Percentiles rank a stretch among this genome's conserved stretches.
These are phyloP conservation scores for Hirtodrosophila confusa DNA, from an alignment of 2,888 invertebrate species.

Conservation along the genomic window DNA sequence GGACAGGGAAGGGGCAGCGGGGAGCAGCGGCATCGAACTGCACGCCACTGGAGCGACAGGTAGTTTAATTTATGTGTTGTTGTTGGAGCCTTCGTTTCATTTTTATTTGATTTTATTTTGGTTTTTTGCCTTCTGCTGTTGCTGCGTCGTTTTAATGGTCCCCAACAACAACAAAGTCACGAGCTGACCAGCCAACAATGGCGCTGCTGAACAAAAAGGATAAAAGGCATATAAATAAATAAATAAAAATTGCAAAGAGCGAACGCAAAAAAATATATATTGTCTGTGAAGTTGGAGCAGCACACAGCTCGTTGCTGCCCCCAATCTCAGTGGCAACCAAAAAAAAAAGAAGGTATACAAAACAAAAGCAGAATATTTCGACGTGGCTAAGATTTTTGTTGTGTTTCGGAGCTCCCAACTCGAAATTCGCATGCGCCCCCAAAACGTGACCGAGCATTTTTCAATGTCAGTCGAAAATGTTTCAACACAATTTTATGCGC, in stretches of 20 bases:
- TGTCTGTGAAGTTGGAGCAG: constrained; percentile 66
- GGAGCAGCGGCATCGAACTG: constrained; percentile 4
- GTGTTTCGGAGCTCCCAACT: background rate
- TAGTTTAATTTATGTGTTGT: constrained; percentile 81
- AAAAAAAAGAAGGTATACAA: constrained; percentile 30
- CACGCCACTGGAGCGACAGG: constrained; percentile 75
- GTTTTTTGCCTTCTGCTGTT: constrained; percentile 55
- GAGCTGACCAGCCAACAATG: constrained; percentile 63
- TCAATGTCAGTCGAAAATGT: constrained; percentile 84
- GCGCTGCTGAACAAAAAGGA: constrained; percentile 60
- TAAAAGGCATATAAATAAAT: constrained; percentile 77
- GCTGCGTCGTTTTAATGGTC: constrained; percentile 79
- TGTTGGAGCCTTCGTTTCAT: constrained; percentile 11
- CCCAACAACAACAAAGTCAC: constrained; percentile 62
- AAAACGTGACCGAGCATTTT: constrained; percentile 85
- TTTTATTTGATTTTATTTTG: constrained; percentile 15
- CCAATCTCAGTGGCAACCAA: constrained; percentile 36
- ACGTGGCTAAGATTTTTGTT: constrained; percentile 9
- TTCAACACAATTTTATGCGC: constrained; percentile 53
- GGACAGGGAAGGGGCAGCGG: background rate
- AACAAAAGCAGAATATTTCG: constrained; percentile 7
- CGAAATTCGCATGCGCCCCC: constrained; percentile 54
- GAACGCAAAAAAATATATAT: constrained; percentile 29
- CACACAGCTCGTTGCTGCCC: constrained; percentile 24
- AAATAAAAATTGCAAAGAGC: constrained; percentile 70